phyloP scores from a whole-genome alignment of 1,140 invertebrate genomes.

The Anastrepha obliqua region DNA sequence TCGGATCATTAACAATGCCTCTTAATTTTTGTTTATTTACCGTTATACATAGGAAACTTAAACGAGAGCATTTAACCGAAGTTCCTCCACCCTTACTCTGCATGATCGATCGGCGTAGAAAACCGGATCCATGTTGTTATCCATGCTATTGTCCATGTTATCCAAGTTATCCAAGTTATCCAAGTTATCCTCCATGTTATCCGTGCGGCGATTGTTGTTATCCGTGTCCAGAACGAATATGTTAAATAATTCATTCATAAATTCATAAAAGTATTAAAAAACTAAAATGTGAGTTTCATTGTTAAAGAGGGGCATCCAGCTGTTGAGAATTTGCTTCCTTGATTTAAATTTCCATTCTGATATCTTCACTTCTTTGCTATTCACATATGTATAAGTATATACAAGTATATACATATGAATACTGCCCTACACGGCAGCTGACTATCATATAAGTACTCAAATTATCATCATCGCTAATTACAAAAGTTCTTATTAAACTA shows the following conservation, averaged over 20 bases:
- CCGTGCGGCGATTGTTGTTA: constrained; percentile 49
- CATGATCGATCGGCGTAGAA: constrained; percentile 56
- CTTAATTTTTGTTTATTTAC: not conserved
- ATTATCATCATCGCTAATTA: no score
- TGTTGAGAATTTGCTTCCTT: no score
- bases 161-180: not conserved
- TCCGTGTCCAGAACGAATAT: constrained; percentile 54
- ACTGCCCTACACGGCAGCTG: no score
- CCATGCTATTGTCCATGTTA: constrained; percentile 29
- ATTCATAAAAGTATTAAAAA: constrained; percentile 41
- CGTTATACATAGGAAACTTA: not conserved
- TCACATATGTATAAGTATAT: no score
- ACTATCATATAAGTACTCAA: no score
- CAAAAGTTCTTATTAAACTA: no score
- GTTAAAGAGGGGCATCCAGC: no score
- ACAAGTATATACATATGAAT: no score
- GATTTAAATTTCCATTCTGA: no score
- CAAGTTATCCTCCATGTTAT: constrained; percentile 3
- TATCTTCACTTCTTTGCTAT: no score
- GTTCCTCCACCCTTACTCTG: constrained; percentile 55
- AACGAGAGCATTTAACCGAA: constrained; percentile 20
- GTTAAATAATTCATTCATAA: constrained; percentile 45
- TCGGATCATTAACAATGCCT: not conserved
- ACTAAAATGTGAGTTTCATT: not conserved
- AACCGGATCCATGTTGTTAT: constrained; percentile 54